Percentiles rank a stretch among this genome's conserved stretches.
These are phyloP conservation scores for Maniola hyperantus DNA, from an alignment of 2,888 invertebrate species.

Conservation along the genomic window DNA sequence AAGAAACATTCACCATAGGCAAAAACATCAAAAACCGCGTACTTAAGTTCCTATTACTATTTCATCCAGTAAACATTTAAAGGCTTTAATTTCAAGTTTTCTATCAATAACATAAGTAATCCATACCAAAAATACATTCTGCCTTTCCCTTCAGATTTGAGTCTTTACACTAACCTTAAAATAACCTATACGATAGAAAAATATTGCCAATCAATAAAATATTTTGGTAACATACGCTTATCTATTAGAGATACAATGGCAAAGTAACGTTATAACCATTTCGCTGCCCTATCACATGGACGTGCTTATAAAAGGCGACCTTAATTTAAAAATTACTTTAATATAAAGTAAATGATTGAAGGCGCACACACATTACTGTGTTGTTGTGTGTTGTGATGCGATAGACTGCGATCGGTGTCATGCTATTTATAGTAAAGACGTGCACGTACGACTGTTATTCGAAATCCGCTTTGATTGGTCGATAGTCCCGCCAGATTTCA, in stretches of 20 bases:
- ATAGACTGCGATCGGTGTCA: not conserved
- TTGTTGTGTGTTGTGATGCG: not conserved
- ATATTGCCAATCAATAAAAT: slow-evolving; percentile 49
- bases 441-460: not conserved
- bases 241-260: slow-evolving; percentile 49
- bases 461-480: not conserved
- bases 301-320: slow-evolving; percentile 68
- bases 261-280: slow-evolving; percentile 49
- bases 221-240: slow-evolving; percentile 51
- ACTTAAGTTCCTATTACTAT: not conserved
- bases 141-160: slow-evolving; percentile 39
- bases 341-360: slow-evolving; percentile 62
- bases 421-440: too few relatives aligned
- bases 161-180: slow-evolving; percentile 43
- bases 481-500: not conserved
- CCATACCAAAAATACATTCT: slow-evolving; percentile 30
- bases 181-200: slow-evolving; percentile 46
- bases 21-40: not conserved
- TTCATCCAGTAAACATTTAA: not conserved
- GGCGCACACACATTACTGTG: not conserved
- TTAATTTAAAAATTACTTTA: slow-evolving; percentile 68
- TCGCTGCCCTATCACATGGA: slow-evolving; percentile 66
- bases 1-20: not conserved
- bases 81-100: not conserved
- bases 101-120: not conserved